phyloP scores from a whole-genome alignment of 2,888 invertebrate species.

The Amblyjoppa proteus region DNA sequence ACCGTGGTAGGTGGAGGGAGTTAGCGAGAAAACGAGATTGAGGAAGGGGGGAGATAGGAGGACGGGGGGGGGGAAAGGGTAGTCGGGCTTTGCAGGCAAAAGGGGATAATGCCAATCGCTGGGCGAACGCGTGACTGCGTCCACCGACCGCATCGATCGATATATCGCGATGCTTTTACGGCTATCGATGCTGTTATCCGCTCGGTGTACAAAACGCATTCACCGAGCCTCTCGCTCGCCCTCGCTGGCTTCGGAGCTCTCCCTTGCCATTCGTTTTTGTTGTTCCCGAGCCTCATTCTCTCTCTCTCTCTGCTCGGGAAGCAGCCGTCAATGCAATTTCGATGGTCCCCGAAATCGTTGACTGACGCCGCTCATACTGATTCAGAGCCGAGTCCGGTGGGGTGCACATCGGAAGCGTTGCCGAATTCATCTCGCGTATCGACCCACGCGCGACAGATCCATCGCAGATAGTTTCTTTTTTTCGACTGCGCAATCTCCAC shows the following conservation, averaged over 20 bases:
- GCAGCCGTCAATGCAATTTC: conserved; percentile 52
- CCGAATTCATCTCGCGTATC: conserved; percentile 41
- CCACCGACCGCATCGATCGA: conserved; percentile 68
- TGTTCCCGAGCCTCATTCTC: conserved; percentile 23
- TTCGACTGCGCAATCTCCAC: neutral
- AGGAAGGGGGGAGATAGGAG: conserved; percentile 13
- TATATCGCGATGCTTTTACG: conserved; percentile 67
- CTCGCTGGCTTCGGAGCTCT: neutral
- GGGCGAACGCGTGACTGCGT: conserved; percentile 61
- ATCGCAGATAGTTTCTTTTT: conserved; percentile 38
- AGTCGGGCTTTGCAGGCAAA: conserved; percentile 7
- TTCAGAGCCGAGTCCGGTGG: conserved; percentile 34
- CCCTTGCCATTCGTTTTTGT: conserved; percentile 1
- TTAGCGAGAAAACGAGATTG: conserved; percentile 29
- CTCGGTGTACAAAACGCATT: conserved; percentile 57
- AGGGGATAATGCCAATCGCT: conserved; percentile 65
- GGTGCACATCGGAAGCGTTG: conserved; percentile 1
- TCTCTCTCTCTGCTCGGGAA: neutral
- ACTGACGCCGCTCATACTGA: conserved; percentile 42
- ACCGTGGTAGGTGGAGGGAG: conserved; percentile 33
- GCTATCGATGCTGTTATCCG: conserved; percentile 64
- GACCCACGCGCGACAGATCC: conserved; percentile 30
- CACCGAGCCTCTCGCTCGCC: conserved; percentile 5
- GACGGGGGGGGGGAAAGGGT: conserved; percentile 36
- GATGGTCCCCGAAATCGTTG: conserved; percentile 51